Evolutionary conservation across 2,797 vertebrate genomes (phyloP).

Genomic region (Scyliorhinus canicula): DNA sequence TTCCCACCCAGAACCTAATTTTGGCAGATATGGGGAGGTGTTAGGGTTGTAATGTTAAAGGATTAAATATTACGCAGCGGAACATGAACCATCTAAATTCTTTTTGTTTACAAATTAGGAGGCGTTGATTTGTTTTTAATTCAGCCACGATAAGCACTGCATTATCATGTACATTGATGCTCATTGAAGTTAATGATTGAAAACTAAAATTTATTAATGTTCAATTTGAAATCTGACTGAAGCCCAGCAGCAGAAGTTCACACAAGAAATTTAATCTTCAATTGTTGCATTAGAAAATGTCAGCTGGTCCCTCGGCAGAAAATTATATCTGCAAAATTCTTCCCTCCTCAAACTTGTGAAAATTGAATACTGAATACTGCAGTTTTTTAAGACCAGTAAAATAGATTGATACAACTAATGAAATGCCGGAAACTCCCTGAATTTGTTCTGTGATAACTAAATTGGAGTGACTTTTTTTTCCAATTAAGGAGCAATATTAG

Average conservation of each 20-base stretch:
- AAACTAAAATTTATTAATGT: neutral
- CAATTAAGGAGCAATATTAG: too few relatives aligned
- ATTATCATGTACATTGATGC: neutral
- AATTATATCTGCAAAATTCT: neutral
- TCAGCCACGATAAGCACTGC: neutral
- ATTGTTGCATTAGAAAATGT: neutral
- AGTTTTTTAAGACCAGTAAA: neutral
- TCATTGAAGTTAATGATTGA: neutral
- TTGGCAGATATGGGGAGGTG: too few relatives aligned
- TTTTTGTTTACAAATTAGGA: neutral
- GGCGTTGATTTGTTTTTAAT: neutral
- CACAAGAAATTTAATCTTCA: neutral
- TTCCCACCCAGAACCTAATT: too few relatives aligned
- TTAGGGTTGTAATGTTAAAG: too few relatives aligned
- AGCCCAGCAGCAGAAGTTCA: neutral
- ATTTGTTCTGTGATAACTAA: neutral
- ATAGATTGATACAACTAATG: neutral
- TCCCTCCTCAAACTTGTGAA: neutral
- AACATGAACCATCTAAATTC: neutral
- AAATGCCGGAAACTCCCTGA: neutral
- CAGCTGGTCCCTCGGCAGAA: too few relatives aligned
- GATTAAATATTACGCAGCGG: neutral
- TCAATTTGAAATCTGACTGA: neutral
- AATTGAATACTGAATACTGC: neutral
- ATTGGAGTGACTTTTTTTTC: neutral